These are phyloP conservation scores for Paelopatides confundens DNA, from an alignment of 53 echinoderm and acorn worm genomes.

Conservation along the genomic window DNA sequence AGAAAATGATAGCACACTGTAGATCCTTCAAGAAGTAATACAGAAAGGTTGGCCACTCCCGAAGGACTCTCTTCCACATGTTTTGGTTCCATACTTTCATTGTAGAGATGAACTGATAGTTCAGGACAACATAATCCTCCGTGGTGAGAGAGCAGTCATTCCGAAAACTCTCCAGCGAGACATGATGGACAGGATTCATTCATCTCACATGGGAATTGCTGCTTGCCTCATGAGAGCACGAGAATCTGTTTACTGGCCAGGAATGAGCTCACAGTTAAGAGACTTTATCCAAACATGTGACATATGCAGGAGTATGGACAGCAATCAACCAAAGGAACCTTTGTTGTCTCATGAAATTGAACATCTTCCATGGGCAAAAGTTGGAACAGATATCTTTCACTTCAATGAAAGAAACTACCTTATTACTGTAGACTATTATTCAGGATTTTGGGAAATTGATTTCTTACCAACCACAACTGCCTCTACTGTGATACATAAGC, in stretches of 20 bases:
- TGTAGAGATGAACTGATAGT: conserved; percentile 56
- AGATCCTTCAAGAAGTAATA: conserved; percentile 31
- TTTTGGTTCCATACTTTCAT: conserved; percentile 51
- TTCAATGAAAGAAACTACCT: conserved; percentile 47
- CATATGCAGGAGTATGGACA: conserved; percentile 46
- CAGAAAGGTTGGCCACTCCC: conserved; percentile 56
- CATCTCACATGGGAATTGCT: conserved; percentile 51
- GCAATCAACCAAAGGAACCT: conserved; percentile 54
- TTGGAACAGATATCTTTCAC: conserved; percentile 50
- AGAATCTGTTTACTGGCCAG: conserved; percentile 65
- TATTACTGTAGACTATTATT: conserved; percentile 64
- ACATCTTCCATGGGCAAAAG: conserved; percentile 53
- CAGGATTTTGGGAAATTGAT: conserved; percentile 65
- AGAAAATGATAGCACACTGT: neutral
- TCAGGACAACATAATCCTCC: conserved; percentile 55
- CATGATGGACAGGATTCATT: conserved; percentile 58
- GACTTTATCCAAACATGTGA: conserved; percentile 64
- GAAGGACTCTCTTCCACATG: conserved; percentile 27
- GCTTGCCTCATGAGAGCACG: conserved; percentile 62
- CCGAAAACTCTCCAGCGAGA: conserved; percentile 37
- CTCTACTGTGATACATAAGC: conserved; percentile 50
- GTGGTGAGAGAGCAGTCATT: conserved; percentile 56
- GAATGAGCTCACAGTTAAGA: conserved; percentile 59
- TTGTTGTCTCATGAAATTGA: conserved; percentile 50
- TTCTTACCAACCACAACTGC: conserved; percentile 34